A percentile compares a stretch with the other conserved stretches of the same genome.
Conservation (phyloP, 2,888 invertebrate species). For the Scotopteryx bipunctaria region DNA sequence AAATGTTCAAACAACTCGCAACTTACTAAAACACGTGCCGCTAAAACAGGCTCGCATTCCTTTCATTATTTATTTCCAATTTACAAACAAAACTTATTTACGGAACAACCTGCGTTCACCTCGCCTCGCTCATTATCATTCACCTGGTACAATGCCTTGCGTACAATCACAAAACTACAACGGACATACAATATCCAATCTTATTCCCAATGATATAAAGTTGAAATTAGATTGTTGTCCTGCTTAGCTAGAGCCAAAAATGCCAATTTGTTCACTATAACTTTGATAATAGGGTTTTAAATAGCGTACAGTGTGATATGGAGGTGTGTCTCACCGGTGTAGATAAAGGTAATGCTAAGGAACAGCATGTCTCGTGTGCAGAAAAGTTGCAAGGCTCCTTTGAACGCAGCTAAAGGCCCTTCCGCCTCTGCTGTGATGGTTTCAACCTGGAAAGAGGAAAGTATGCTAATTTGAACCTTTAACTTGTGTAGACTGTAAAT, state of each 20-base stretch:
- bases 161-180: constrained; percentile 21
- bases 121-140: constrained; percentile 34
- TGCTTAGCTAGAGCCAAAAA: background rate
- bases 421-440: constrained; percentile 69
- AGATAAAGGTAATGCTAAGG: constrained; percentile 93
- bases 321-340: constrained; percentile 87
- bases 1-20: no score
- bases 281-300: constrained; percentile 10
- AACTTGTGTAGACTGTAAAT: no score
- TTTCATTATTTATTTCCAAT: constrained; percentile 3
- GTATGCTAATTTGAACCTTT: background rate
- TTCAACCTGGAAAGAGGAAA: constrained; percentile 67
- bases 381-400: constrained; percentile 90
- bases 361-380: constrained; percentile 92
- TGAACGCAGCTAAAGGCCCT: constrained; percentile 87
- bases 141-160: constrained; percentile 24
- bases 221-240: constrained; percentile 4
- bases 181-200: constrained; percentile 3
- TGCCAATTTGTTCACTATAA: background rate
- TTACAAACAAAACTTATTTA: constrained; percentile 28
- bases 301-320: background rate
- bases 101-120: constrained; percentile 29
- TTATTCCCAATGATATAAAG: background rate
- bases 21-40: no score
- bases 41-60: constrained; percentile 2